A percentile compares a stretch with the other conserved stretches of the same genome.
Conservation (phyloP, 2,797 vertebrate genomes). For the Pitangus sulphuratus region DNA sequence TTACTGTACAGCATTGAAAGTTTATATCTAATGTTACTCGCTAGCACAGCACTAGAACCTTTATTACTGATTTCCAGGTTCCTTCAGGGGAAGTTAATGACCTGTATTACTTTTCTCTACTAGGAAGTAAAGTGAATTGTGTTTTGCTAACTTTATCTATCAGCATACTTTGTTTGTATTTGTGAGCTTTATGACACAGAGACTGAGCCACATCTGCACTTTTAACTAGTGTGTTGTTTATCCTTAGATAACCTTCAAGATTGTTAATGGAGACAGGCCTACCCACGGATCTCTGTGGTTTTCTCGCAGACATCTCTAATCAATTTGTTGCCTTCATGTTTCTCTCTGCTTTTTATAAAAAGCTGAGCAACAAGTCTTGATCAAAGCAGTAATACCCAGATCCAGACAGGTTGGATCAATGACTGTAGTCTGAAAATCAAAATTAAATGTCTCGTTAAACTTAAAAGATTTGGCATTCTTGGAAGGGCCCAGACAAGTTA, state of each 20-base stretch:
- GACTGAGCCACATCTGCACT: conserved; percentile 2
- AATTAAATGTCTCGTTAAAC: background rate
- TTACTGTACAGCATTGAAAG: background rate
- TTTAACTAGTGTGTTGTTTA: conserved; percentile 46
- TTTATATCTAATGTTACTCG: background rate
- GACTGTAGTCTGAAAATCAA: background rate
- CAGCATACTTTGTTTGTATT: background rate
- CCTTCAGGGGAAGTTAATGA: background rate
- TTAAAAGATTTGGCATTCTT: background rate
- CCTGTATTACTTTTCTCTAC: background rate
- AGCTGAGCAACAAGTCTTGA: background rate
- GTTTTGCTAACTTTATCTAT: background rate
- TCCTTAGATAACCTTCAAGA: conserved; percentile 61
- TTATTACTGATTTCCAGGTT: background rate
- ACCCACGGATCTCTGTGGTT: conserved; percentile 33
- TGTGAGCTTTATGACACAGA: background rate
- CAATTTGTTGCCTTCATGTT: conserved; percentile 29
- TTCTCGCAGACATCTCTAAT: conserved; percentile 10
- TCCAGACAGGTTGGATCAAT: background rate
- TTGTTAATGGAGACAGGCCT: conserved; percentile 39
- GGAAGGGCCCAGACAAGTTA: background rate
- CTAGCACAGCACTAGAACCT: background rate
- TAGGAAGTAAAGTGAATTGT: background rate
- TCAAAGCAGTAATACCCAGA: background rate
- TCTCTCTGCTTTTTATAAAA: conserved; percentile 22